Conservation (phyloP, 53 echinoderm and acorn worm species). For the Luidia sarsii region DNA sequence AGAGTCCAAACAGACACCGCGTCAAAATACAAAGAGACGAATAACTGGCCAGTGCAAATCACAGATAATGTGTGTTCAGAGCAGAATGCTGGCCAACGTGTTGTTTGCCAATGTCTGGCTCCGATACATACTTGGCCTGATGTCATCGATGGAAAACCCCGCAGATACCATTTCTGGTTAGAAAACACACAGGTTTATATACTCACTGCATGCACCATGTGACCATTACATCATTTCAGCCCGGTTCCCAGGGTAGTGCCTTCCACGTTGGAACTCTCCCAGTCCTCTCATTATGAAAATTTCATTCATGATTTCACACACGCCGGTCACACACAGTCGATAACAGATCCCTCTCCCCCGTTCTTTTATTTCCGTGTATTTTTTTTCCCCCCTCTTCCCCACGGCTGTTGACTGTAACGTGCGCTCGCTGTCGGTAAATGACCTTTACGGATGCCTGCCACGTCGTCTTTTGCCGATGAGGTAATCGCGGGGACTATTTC, state of each 20-base stretch:
- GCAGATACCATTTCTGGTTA: too few species aligned
- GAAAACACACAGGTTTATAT: too few species aligned
- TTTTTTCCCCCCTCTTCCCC: too few species aligned
- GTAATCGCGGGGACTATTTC: constrained; percentile 26
- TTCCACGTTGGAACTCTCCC: constrained; percentile 44
- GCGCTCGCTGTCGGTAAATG: background rate
- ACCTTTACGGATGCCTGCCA: constrained; percentile 22
- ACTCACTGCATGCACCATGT: background rate
- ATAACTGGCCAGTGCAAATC: background rate
- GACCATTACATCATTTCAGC: constrained; percentile 36
- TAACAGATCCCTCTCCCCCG: too few species aligned
- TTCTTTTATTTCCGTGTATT: too few species aligned
- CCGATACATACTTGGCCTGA: background rate
- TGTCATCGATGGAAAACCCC: too few species aligned
- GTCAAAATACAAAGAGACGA: constrained; percentile 12
- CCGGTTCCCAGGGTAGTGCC: background rate
- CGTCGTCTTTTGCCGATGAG: constrained; percentile 33
- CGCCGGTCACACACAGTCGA: too few species aligned
- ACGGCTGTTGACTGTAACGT: too few species aligned
- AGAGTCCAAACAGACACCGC: background rate
- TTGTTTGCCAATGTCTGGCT: background rate
- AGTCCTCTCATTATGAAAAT: background rate
- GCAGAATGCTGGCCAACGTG: background rate
- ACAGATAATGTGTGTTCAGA: background rate
- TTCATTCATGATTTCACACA: constrained; percentile 40